Base-by-base conservation (phyloP, 2,113 vertebrate species). In the Myxocyprinus asiaticus region DNA sequence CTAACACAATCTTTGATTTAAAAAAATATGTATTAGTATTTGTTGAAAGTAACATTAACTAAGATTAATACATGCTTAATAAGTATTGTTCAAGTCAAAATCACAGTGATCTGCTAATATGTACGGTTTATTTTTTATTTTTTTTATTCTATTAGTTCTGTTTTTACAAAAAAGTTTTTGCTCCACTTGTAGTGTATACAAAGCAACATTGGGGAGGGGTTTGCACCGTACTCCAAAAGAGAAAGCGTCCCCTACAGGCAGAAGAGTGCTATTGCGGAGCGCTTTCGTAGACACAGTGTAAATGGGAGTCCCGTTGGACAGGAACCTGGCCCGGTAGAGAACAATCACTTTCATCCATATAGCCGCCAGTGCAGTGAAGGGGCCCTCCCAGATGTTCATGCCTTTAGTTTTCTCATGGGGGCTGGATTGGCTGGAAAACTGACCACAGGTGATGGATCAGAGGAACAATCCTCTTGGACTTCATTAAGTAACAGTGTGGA, bases 311-410 rank as follows among this genome's bases (percentile, higher is more conserved):
- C 58, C 4, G 2, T 78, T 51, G 66, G 22, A n/a, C 81, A 62
- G 0, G 78, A 85, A 76, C 91, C 91, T 51, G 88, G 84, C 66
- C 43, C 63, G 6, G 85, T 79, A 47, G 84, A 85, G 76, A 85
- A 90, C 0, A 85, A 83, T 72, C 93, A 92, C 10, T 98, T 95
- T 84, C 95, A 97, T 79, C 95, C 95, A 0, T 98, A 98, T 88
- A 92, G 89, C 66, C 91, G 92, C 75, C 96, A 95, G 83, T 90
- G 94, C 87, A 93, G 93, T 0, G 95, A 97, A 0, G 87, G 82
- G 61, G 83, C 7, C 80, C 84, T 77, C 1, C 15, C 73, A 4
- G 76, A 58, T 6, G 43, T 43, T 67, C 11, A 78, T 84, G 79
- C 94, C 12, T 94, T 94, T 82, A 90, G 90, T 83, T 90, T 72